Evolutionary conservation across 64 coral and sea anemone species (phyloP), one percentile per base, ranked within the genome.

Genomic region (Acropora yongei): DNA sequence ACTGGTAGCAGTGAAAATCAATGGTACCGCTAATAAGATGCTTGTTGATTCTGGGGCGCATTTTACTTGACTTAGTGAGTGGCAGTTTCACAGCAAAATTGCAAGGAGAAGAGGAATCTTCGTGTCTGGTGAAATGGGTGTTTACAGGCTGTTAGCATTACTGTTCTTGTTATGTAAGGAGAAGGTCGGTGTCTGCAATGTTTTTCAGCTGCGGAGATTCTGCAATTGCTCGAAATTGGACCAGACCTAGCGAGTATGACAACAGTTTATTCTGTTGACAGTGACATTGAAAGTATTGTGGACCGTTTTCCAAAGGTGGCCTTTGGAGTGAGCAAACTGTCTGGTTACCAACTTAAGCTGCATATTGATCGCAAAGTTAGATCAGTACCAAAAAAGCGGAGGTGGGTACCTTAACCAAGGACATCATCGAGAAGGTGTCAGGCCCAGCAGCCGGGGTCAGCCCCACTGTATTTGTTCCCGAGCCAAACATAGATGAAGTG

Each of bases 371-470:
- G 11, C 8, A 40, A 74, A 39, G 87, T 78, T 12, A 90, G 10
- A 80, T 76, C 89, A 58, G 65, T 90, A 46, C 63, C 89, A 41
- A 77, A 90, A 53, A 79, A 79, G 55, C 77, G 47, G 2, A 82
- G 89, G 41, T 19, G 77, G 53, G 53, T 80, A 1, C 77, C 78
- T 45, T 82, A 72, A 3, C 42, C 77, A 6, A 51, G 4, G 67
- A 74, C 74, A 30, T 30, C 30, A 79, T 87, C 44, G 83, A 86
- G 40, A 72, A 50, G 66, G 83, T 93, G 45, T 61, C 79, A 58
- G 91, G 84, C 1, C 84, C 76, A 30, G 30, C 30, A 30, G 30
- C 30, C 30, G 30, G 30, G 30, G 30, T 30, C 30, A 30, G 30
- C 30, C 30, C 30, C 30, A 30, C 30, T 30, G 30, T 30, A 30